Conservation (phyloP, 2,888 invertebrate species). For the Tridacna gigas region DNA sequence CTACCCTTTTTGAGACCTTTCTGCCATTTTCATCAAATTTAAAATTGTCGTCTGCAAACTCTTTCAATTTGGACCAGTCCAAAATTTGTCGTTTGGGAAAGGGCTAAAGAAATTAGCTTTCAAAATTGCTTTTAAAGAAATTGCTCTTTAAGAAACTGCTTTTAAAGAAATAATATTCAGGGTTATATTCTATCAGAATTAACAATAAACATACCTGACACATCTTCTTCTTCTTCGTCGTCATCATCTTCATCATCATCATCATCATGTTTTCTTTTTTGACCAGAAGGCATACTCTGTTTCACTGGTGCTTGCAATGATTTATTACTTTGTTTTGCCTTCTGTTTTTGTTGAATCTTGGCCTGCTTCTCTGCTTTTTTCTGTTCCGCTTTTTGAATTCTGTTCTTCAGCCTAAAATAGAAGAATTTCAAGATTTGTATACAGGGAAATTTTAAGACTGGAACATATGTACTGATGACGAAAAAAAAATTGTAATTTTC, state of each 20-base stretch:
- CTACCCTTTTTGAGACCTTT: background rate
- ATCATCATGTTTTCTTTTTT: conserved; percentile 13
- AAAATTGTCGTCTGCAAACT: background rate
- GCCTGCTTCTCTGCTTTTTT: conserved; percentile 42
- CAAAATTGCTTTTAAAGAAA: background rate
- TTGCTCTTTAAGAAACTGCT: background rate
- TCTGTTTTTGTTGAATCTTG: conserved; percentile 43
- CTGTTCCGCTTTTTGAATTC: conserved; percentile 43
- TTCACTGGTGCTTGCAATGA: conserved; percentile 2
- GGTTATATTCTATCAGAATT: background rate
- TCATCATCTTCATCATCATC: conserved; percentile 13
- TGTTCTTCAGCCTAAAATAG: conserved; percentile 50
- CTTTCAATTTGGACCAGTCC: background rate
- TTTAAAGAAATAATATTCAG: too few species aligned
- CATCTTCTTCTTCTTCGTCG: background rate
- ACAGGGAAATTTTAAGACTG: too few species aligned
- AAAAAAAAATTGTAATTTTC: too few species aligned
- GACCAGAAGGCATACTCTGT: background rate
- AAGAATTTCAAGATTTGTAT: too few species aligned
- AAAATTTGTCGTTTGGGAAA: background rate
- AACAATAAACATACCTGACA: background rate
- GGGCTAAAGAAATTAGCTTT: background rate
- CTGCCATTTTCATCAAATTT: background rate
- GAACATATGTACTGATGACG: too few species aligned
- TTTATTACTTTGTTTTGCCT: conserved; percentile 12